Conservation (phyloP, 2,888 invertebrate species). For the Trissolcus brochymenae region DNA sequence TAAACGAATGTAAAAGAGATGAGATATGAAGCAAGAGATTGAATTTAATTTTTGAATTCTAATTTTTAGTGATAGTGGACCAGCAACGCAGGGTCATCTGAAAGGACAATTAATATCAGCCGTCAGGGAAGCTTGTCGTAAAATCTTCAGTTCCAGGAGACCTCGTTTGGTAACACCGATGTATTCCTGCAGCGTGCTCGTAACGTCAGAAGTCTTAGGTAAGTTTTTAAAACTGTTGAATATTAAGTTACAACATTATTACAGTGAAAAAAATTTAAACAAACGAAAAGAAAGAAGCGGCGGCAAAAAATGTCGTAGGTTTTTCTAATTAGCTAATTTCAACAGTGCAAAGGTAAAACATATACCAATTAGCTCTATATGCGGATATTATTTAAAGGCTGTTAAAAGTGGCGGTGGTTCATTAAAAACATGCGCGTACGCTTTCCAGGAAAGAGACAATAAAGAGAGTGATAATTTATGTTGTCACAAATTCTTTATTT, state of each 20-base stretch:
- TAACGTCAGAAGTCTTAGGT: conserved; percentile 92
- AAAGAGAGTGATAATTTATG: conserved; percentile 9
- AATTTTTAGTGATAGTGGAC: conserved; percentile 66
- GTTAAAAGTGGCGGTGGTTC: too few relatives aligned
- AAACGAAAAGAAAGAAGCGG: too few relatives aligned
- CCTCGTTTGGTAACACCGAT: conserved; percentile 96
- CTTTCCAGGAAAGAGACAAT: not conserved
- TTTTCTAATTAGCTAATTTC: too few relatives aligned
- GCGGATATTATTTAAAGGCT: too few relatives aligned
- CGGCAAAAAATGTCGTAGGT: too few relatives aligned
- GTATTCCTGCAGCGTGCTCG: conserved; percentile 90
- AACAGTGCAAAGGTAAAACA: too few relatives aligned
- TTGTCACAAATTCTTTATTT: conserved; percentile 55
- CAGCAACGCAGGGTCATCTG: conserved; percentile 76
- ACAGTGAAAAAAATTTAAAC: too few relatives aligned
- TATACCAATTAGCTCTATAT: too few relatives aligned
- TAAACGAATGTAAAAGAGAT: too few relatives aligned
- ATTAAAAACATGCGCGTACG: too few relatives aligned
- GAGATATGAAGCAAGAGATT: too few relatives aligned
- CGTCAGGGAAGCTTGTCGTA: conserved; percentile 90
- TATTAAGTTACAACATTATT: not conserved
- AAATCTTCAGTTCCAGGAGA: conserved; percentile 91
- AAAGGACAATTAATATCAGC: conserved; percentile 94
- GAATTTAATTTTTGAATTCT: not conserved
- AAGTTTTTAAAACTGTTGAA: conserved; percentile 75